Evolutionary conservation across 1,140 invertebrate species (phyloP), one percentile per base, ranked within the genome.

Genomic region (Magallana angulata): DNA sequence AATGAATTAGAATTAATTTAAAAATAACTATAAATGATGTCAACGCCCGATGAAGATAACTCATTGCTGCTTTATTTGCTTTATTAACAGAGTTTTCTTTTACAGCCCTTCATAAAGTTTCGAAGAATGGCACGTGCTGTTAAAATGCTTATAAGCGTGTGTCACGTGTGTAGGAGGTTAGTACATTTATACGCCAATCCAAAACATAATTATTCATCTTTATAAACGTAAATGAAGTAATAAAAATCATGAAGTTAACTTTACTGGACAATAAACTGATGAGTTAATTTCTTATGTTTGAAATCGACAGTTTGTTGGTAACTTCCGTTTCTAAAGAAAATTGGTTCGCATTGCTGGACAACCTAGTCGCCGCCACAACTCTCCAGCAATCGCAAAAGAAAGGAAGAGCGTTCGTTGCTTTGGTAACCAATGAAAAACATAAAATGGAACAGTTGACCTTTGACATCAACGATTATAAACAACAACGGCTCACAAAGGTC

Each of bases 311-410:
- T 60, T 59, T 89, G 11, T 85, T 89, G 83, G 83, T 84, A 6
- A 87, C 64, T 24, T 84, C 85, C 7, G 86, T 89, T 6, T 68
- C 88, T 0, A 64, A 90, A 58, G 92, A 92, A 62, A 87, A 90
- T 16, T 92, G 92, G 92, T 92, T 90, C 60, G 86, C 90, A 0
- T 88, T 92, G 56, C 71, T 91, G 5, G 92, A 92, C 80, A 92
- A 91, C 82, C 56, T 92, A 7, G 86, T 91, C 3, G 89, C 91
- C n/a, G 88, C 86, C 3, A 89, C 85, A 76, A 88, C 85, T 18
- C 84, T 91, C 36, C 88, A 90, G 62, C 90, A 92, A 60, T 87
- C 87, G 14, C 84, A 86, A 80, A 92, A 89, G 80, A 76, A 85
- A n/a, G 88, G 90, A 11, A 76, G 91, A 14, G 87, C 91, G 30